A percentile compares a stretch with the other conserved stretches of the same genome.
Conservation (phyloP, 2,888 invertebrate genomes). For the Oxyteleia sp. region DNA sequence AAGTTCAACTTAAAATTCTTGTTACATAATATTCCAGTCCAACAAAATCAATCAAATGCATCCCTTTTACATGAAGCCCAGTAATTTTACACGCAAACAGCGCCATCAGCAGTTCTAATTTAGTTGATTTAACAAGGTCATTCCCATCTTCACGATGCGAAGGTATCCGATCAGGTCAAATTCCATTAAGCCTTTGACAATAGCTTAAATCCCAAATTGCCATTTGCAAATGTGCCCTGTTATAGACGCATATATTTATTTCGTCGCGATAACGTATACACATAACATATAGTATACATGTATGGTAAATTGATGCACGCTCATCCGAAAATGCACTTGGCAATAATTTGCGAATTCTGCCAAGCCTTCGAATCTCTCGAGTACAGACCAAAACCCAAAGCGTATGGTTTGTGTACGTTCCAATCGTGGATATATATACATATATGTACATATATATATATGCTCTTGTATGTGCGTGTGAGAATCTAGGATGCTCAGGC, state of each 20-base stretch:
- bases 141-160: not conserved
- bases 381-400: constrained; percentile 58
- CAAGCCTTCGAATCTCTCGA: constrained; percentile 68
- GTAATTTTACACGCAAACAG: not conserved
- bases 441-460: constrained; percentile 28
- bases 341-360: constrained; percentile 60
- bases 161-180: constrained; percentile 5
- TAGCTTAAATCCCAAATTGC: constrained; percentile 23
- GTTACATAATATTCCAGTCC: no score
- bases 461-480: constrained; percentile 75
- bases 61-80: not conserved
- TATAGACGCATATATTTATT: constrained; percentile 35
- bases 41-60: not conserved
- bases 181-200: constrained; percentile 27
- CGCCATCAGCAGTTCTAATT: not conserved
- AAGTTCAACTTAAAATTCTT: no score
- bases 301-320: constrained; percentile 36
- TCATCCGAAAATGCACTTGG: constrained; percentile 56
- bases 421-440: constrained; percentile 63
- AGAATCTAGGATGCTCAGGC: constrained; percentile 81
- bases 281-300: constrained; percentile 1
- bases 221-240: constrained; percentile 13
- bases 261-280: constrained; percentile 8
- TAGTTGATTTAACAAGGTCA: not conserved
- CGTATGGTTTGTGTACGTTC: constrained; percentile 77